Conservation (phyloP, 2,113 vertebrate genomes). For the Phyllostomus discolor region DNA sequence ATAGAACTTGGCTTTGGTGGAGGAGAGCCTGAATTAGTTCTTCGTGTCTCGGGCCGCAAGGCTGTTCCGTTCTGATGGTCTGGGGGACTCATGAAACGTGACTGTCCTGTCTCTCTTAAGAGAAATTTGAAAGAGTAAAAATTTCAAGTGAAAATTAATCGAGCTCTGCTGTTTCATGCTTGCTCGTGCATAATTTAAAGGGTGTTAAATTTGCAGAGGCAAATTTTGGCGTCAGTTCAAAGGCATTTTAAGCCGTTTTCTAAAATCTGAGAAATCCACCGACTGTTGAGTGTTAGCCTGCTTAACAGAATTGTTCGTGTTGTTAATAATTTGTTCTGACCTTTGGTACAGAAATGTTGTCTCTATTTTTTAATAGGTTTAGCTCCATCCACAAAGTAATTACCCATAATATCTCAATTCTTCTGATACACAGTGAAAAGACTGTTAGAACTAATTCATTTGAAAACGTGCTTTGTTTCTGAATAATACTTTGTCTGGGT, state of each 20-base stretch:
- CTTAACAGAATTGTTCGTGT: background rate
- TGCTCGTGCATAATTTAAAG: background rate
- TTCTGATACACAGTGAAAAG: background rate
- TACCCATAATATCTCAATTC: background rate
- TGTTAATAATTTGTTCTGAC: background rate
- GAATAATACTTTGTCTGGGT: background rate
- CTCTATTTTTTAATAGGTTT: background rate
- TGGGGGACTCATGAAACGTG: accelerated
- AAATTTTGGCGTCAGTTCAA: background rate
- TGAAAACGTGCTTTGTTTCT: background rate
- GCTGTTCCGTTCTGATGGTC: background rate
- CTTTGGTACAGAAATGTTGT: background rate
- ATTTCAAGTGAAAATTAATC: background rate
- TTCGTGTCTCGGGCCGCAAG: background rate
- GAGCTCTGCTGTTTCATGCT: background rate
- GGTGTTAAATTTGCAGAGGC: background rate
- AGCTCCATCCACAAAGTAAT: background rate
- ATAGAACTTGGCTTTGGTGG: slow-evolving; percentile 38
- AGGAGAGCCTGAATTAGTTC: background rate
- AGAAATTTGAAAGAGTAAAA: background rate
- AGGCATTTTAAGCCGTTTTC: background rate
- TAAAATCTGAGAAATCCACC: background rate
- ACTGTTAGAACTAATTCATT: background rate
- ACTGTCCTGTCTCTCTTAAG: background rate
- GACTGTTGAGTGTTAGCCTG: background rate